Base-by-base conservation (phyloP, 2,888 invertebrate genomes). In the Lissocephala sabroskyi region DNA sequence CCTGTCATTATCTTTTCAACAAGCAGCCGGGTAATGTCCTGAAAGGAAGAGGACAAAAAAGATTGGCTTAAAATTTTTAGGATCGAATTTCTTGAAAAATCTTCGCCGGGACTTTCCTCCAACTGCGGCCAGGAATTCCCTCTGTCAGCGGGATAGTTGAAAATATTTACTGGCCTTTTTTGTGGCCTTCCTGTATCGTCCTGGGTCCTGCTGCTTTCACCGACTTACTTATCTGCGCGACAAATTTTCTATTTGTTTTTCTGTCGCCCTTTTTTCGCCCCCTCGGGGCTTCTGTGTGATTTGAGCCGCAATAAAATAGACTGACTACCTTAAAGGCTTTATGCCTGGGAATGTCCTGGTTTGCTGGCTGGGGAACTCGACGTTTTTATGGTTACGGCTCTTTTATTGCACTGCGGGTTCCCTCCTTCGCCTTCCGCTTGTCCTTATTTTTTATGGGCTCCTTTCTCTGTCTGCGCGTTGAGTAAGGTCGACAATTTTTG, bases 291-390 rank as follows among this genome's bases (percentile, higher is more conserved):
- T 23, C 4, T 7, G 3, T 23, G 23, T 23, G 3, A 5, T 23
- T 23, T 23, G 23, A 53, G 53, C 60, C 53, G 65, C 65, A 71
- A 68, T 75, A 70, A 70, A 75, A 76, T 59, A 56, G 60, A 65
- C n/a, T n/a, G n/a, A n/a, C 56, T 73, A 76, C 76, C 73, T 76
- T 75, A 68, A 76, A 65, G 65, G 62, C 65, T 67, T 73, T 68
- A 71, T 65, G 49, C 52, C 53, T n/a, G 23, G 23, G 7, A 7
- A 23, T 7, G 3, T 23, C 28, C 47, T 56, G 33, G n/a, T n/a
- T n/a, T 55, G 10, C 48, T 50, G 51, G 60, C 41, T 49, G 47
- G 55, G 43, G n/a, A 75, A 61, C 65, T 73, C 65, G n/a, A 60
- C 61, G 63, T 57, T 68, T 71, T 76, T 76, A 70, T 59, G 71